Conservation (phyloP, 2,888 invertebrate genomes). For the Coenonympha arcania region DNA sequence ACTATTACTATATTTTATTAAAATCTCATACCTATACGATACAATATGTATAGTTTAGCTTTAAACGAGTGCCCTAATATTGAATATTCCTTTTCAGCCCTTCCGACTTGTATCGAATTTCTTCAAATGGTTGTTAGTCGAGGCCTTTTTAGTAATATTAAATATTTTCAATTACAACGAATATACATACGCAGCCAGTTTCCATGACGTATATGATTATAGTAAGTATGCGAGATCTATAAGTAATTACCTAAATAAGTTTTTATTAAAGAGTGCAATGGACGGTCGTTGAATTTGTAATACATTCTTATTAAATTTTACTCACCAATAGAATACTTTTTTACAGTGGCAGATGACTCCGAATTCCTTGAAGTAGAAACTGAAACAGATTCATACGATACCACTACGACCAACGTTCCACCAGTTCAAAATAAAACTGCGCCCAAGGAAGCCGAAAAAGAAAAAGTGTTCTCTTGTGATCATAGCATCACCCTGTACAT, state of each 20-base stretch:
- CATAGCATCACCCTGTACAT: constrained; percentile 80
- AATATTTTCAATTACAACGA: constrained; percentile 44
- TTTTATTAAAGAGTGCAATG: too few species aligned
- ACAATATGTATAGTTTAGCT: too few species aligned
- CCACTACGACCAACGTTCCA: constrained; percentile 7
- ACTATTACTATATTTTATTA: too few species aligned
- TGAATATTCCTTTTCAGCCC: constrained; percentile 43
- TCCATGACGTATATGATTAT: constrained; percentile 28
- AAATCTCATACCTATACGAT: too few species aligned
- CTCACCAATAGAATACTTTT: background rate
- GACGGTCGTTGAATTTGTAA: background rate
- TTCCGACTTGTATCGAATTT: constrained; percentile 48
- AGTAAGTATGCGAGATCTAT: constrained; percentile 21
- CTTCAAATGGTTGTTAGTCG: constrained; percentile 53
- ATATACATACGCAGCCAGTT: constrained; percentile 38
- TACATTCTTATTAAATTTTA: background rate
- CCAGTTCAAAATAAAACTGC: constrained; percentile 34
- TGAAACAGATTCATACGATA: constrained; percentile 8
- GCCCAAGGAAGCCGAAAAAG: constrained; percentile 55
- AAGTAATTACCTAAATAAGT: background rate
- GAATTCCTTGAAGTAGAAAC: background rate
- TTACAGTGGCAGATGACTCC: constrained; percentile 6
- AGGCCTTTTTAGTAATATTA: constrained; percentile 44
- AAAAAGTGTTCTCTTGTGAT: constrained; percentile 79
- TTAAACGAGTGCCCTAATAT: too few species aligned